Percentiles rank a stretch among this genome's conserved stretches.
phyloP scores from a whole-genome alignment of 2,113 vertebrate genomes.

The Xenopus laevis region DNA sequence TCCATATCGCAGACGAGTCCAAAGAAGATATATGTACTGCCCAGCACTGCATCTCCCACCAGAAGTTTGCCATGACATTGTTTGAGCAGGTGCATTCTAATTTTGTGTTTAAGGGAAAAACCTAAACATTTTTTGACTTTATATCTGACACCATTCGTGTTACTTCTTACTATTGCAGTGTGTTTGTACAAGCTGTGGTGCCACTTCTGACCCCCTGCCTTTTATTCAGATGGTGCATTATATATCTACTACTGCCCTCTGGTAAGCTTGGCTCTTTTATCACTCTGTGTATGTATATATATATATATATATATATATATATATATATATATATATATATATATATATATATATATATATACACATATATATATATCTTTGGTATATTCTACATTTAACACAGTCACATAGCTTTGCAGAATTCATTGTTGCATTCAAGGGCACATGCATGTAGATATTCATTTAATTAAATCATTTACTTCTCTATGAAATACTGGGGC shows the following conservation, averaged over 20 bases:
- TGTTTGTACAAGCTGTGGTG: constrained; percentile 95
- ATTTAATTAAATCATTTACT: too few species aligned
- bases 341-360: too few species aligned
- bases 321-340: too few species aligned
- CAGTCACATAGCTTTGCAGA: too few species aligned
- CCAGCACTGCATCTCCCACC: constrained; percentile 94
- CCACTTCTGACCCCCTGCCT: constrained; percentile 93
- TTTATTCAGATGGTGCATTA: constrained; percentile 99
- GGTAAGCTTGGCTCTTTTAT: constrained; percentile 69
- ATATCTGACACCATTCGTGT: constrained; percentile 15
- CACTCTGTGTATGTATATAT: too few species aligned
- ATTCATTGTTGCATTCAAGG: too few species aligned
- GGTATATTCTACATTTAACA: too few species aligned
- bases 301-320: too few species aligned
- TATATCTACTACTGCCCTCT: constrained; percentile 96
- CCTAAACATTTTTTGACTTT: background rate
- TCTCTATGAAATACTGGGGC: too few species aligned
- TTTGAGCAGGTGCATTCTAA: constrained; percentile 84
- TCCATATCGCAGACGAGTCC: constrained; percentile 96
- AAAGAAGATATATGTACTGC: constrained; percentile 97
- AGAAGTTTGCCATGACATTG: constrained; percentile 98
- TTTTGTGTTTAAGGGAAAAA: background rate
- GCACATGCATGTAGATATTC: too few species aligned
- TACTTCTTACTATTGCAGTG: constrained; percentile 68
- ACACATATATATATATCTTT: too few species aligned